Conservation (phyloP, 2,888 invertebrate genomes). For the Drosophila vallismaia region DNA sequence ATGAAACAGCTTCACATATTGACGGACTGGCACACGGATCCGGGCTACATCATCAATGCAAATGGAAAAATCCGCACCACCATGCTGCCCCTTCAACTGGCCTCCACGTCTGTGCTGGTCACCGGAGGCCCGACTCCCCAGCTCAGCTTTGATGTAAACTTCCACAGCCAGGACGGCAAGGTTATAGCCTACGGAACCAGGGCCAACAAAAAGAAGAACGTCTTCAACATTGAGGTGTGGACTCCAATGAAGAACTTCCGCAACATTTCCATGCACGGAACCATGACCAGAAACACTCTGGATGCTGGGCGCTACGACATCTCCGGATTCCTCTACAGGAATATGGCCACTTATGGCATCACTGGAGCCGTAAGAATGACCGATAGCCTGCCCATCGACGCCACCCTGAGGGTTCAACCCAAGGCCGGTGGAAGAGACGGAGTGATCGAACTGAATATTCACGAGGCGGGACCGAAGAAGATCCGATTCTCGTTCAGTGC, state of each 20-base stretch:
- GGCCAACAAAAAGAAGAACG: slow-evolving; percentile 78
- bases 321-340: slow-evolving; percentile 83
- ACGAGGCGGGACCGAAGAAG: slow-evolving; percentile 68
- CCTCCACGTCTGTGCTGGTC: slow-evolving; percentile 76
- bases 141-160: slow-evolving; percentile 75
- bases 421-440: slow-evolving; percentile 83
- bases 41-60: slow-evolving; percentile 84
- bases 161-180: slow-evolving; percentile 70
- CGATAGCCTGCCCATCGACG: slow-evolving; percentile 82
- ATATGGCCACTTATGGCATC: slow-evolving; percentile 83
- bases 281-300: slow-evolving; percentile 56
- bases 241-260: slow-evolving; percentile 82
- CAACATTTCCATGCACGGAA: slow-evolving; percentile 83
- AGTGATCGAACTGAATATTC: slow-evolving; percentile 79
- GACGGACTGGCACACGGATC: slow-evolving; percentile 85
- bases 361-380: slow-evolving; percentile 83
- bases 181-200: slow-evolving; percentile 80
- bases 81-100: slow-evolving; percentile 78
- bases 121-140: slow-evolving; percentile 73
- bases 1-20: slow-evolving; percentile 71
- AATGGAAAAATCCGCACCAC: slow-evolving; percentile 82
- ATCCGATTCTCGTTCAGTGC: slow-evolving; percentile 80
- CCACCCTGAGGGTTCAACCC: slow-evolving; percentile 84
- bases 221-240: slow-evolving; percentile 82
- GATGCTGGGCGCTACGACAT: slow-evolving; percentile 78